Percentiles rank a stretch among this genome's conserved stretches.
Evolutionary conservation across 1,140 invertebrate genomes (phyloP).

Genomic region (Batillaria attramentaria): DNA sequence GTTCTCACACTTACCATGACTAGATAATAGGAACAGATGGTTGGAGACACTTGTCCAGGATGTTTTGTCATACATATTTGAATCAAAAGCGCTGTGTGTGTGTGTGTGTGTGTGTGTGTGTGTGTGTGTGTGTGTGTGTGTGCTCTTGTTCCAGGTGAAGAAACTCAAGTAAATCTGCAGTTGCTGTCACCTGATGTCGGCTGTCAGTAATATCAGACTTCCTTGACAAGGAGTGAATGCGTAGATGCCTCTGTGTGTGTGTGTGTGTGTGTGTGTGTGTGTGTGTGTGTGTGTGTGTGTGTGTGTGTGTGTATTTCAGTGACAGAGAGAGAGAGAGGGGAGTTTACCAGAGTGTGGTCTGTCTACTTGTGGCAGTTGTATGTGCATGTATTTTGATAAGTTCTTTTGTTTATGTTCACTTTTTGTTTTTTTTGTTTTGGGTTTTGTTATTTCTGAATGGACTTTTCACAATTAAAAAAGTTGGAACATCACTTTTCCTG

Average conservation of each 20-base stretch:
- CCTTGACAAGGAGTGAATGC: background rate
- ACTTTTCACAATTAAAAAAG: no score
- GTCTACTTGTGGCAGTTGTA: background rate
- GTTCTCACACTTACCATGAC: no score
- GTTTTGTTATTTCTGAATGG: no score
- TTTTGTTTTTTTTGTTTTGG: no score
- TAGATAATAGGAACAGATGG: no score
- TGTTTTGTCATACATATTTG: background rate
- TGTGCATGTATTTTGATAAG: background rate
- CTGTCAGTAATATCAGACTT: background rate
- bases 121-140: background rate
- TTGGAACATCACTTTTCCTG: no score
- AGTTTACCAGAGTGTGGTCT: no score
- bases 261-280: background rate
- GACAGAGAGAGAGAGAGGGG: background rate
- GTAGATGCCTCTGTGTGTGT: background rate
- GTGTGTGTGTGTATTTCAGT: background rate
- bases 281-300: background rate
- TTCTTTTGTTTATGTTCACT: background rate
- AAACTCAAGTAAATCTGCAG: background rate
- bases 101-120: background rate
- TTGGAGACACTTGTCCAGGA: no score
- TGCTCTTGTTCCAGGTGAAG: conserved; percentile 2
- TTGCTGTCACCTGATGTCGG: background rate
- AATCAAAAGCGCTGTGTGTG: background rate